These are phyloP conservation scores for Bedellia somnulentella DNA, from an alignment of 2,888 invertebrate genomes.

Conservation along the genomic window DNA sequence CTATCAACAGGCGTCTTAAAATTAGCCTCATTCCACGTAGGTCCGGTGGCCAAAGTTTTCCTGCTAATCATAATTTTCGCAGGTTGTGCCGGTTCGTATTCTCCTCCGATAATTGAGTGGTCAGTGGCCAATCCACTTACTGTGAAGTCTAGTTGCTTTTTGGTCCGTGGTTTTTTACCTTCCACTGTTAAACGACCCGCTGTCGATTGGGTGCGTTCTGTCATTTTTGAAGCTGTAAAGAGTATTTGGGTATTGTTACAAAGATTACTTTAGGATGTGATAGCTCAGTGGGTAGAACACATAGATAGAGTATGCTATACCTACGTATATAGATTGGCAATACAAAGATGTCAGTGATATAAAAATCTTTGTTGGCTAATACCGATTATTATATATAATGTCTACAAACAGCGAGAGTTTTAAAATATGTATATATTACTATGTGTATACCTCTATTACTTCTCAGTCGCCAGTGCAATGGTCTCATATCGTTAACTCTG, in stretches of 20 bases:
- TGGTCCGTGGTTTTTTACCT: conserved; percentile 30
- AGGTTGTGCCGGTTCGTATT: conserved; percentile 37
- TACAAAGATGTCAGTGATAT: too few relatives aligned
- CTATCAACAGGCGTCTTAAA: conserved; percentile 50
- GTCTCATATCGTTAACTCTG: conserved; percentile 32
- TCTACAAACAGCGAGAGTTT: too few relatives aligned
- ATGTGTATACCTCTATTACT: conserved; percentile 38
- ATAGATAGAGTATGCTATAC: too few relatives aligned
- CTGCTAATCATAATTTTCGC: conserved; percentile 53
- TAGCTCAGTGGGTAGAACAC: too few relatives aligned
- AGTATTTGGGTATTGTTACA: too few relatives aligned
- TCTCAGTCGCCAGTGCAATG: conserved; percentile 79
- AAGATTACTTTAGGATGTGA: too few relatives aligned
- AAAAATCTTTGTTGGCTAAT: too few relatives aligned
- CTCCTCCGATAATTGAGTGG: conserved; percentile 20
- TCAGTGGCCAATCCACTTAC: conserved; percentile 36
- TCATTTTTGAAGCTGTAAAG: conserved; percentile 29
- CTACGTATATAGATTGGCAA: too few relatives aligned
- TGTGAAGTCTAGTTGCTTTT: conserved; percentile 40
- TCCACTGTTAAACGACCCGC: conserved; percentile 23
- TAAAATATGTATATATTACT: too few relatives aligned
- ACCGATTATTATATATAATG: too few relatives aligned
- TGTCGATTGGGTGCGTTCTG: conserved; percentile 35
- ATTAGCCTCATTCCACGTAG: conserved; percentile 50
- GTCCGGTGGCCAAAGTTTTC: conserved; percentile 47